Conservation (phyloP, 2,113 vertebrate genomes). For the Antennarius striatus region DNA sequence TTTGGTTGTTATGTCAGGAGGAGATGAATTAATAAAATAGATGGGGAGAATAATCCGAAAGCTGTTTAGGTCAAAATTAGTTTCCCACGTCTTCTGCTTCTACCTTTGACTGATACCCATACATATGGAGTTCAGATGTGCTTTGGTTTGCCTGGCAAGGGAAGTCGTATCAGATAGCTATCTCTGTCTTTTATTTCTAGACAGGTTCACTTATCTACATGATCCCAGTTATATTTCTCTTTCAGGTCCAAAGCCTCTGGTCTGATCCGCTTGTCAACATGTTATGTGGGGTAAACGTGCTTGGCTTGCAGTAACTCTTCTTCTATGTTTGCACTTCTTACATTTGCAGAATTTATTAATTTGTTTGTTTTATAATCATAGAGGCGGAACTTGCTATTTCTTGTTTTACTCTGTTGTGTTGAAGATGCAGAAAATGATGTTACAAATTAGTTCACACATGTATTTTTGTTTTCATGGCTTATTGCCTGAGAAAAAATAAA, state of each 20-base stretch:
- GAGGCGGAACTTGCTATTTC: background rate
- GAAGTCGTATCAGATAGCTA: slow-evolving; percentile 69
- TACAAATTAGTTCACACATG: background rate
- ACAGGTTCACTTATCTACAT: slow-evolving; percentile 64
- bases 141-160: slow-evolving; percentile 57
- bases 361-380: background rate
- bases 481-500: too few relatives aligned
- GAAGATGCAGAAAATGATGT: background rate
- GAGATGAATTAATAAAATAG: slow-evolving; percentile 24
- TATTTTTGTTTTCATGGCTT: too few relatives aligned
- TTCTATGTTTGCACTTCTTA: slow-evolving; percentile 18
- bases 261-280: slow-evolving; percentile 41
- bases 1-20: slow-evolving; percentile 54
- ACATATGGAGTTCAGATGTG: slow-evolving; percentile 58
- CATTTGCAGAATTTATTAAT: slow-evolving; percentile 16
- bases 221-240: slow-evolving; percentile 52
- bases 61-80: slow-evolving; percentile 68
- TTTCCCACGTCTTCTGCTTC: slow-evolving; percentile 43
- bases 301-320: slow-evolving; percentile 29
- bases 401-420: background rate
- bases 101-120: slow-evolving; percentile 57
- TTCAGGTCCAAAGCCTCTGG: slow-evolving; percentile 38
- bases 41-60: slow-evolving; percentile 65
- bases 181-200: slow-evolving; percentile 68
- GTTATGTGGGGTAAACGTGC: slow-evolving; percentile 30